phyloP scores from a whole-genome alignment of 2,888 invertebrate species.

The Caenorhabditis plicata region DNA sequence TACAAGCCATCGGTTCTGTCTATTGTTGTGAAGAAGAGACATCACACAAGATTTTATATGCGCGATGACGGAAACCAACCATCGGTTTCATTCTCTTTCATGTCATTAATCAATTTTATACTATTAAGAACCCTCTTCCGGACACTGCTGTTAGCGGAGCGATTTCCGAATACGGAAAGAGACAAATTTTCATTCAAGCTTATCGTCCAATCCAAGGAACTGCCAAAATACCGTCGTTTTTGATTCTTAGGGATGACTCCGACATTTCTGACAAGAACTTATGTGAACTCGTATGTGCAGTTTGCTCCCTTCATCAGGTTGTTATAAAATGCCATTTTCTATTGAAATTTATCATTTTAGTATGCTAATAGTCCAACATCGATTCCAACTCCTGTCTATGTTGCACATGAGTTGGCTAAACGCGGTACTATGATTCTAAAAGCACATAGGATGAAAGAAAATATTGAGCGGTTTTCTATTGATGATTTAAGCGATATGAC shows the following conservation, averaged over 20 bases:
- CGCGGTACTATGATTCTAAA: slow-evolving; percentile 37
- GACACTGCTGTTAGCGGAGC: slow-evolving; percentile 29
- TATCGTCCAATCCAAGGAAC: slow-evolving; percentile 35
- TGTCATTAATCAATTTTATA: background rate
- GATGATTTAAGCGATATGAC: background rate
- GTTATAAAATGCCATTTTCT: background rate
- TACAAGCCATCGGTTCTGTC: slow-evolving; percentile 21
- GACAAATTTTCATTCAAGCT: slow-evolving; percentile 36
- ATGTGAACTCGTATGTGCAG: slow-evolving; percentile 20
- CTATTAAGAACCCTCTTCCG: slow-evolving; percentile 25
- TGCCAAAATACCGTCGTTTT: slow-evolving; percentile 26
- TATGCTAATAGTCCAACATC: slow-evolving; percentile 51
- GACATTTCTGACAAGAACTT: slow-evolving; percentile 20
- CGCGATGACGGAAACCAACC: slow-evolving; percentile 15
- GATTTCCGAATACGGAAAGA: slow-evolving; percentile 32
- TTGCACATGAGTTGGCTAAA: slow-evolving; percentile 51
- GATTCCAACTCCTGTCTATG: slow-evolving; percentile 52
- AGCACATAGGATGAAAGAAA: slow-evolving; percentile 29
- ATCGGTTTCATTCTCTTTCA: background rate
- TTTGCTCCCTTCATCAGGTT: slow-evolving; percentile 32
- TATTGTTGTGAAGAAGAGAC: slow-evolving; percentile 31
- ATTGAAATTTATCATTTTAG: slow-evolving; percentile 10
- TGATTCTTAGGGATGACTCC: slow-evolving; percentile 27
- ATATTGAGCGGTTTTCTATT: background rate
- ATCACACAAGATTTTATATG: slow-evolving; percentile 27